Base-by-base conservation (phyloP, 53 echinoderm and acorn worm species). In the Temnopleurus reevesii region DNA sequence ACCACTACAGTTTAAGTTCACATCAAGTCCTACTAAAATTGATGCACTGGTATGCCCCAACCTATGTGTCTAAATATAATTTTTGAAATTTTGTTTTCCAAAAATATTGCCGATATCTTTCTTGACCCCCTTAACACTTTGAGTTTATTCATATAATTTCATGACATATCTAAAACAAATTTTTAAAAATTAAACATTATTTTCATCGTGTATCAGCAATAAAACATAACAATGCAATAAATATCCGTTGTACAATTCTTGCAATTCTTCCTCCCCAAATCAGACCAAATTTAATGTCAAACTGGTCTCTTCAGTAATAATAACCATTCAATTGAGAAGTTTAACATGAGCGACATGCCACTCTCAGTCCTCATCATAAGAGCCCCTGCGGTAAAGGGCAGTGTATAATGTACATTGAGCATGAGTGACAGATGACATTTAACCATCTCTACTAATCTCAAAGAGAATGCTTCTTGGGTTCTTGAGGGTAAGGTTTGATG, bases 401-500 rank as follows among this genome's bases (percentile, higher is more conserved):
- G 19, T 17, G 21, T 38, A 60, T 59, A 41, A 85, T 60, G 58
- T 60, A 83, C 85, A 85, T 17, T 85, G 83, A 85, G 59, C 44
- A 41, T 60, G 59, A 60, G 24, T 59, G 85, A 60, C 85, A 85
- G 85, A 12, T 85, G 85, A 85, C 85, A 85, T 85, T 85, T 85
- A 85, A 33, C 9, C 55, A 31, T 38, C 71, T 71, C 71, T 41
- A 71, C 36, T 41, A 30, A 71, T 5, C 6, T 7, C 41, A 71
- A 0, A 41, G 41, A 41, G 71, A 41, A 71, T 63, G 63, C 63
- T 63, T 31, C 63, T 33, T 36, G 71, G 23, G 36, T 71, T 71
- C 71, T 21, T 7, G n/a, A 71, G 36, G 41, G 71, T 41, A 71
- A 71, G 71, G n/a, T 41, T 71, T 71, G 71, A 71, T 71, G 1